Percentiles rank a stretch among this genome's conserved stretches.
Evolutionary conservation across 2,113 vertebrate genomes (phyloP).

Genomic region (Opisthocomus hoazin): DNA sequence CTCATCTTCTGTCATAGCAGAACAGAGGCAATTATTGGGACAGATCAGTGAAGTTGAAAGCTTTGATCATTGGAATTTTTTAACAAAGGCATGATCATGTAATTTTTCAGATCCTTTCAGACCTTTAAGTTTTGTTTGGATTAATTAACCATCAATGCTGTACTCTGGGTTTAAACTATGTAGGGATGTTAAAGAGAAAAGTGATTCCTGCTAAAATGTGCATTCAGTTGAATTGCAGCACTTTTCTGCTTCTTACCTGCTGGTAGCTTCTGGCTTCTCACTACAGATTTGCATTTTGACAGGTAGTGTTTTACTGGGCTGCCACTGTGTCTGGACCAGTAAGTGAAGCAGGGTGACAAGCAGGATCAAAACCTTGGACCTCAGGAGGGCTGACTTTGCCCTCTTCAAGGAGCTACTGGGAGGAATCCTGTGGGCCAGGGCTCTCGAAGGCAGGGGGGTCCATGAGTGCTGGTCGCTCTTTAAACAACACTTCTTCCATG

Average conservation of each 20-base stretch:
- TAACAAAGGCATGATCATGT: neutral
- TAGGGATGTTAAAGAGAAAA: neutral
- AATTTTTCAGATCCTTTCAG: neutral
- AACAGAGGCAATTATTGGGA: neutral
- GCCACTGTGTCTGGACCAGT: neutral
- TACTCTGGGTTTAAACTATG: neutral
- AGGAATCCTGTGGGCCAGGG: too few species aligned
- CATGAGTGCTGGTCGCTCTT: too few species aligned
- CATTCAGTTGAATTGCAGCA: neutral
- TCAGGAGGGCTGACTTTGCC: too few species aligned
- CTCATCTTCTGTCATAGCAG: neutral
- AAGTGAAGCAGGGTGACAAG: too few species aligned
- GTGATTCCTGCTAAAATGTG: neutral
- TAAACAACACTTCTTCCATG: too few species aligned
- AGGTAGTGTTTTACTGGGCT: neutral
- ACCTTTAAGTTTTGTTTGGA: neutral
- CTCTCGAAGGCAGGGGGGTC: too few species aligned
- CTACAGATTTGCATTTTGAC: neutral
- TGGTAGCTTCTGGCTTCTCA: neutral
- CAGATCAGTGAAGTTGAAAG: neutral
- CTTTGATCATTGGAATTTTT: neutral
- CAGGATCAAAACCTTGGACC: too few species aligned
- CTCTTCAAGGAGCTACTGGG: too few species aligned
- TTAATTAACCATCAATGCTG: neutral
- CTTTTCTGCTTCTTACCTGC: neutral